Percentiles rank a stretch among this genome's conserved stretches.
Conservation (phyloP, 2,888 invertebrate genomes). For the Tetheella fluctuosa region DNA sequence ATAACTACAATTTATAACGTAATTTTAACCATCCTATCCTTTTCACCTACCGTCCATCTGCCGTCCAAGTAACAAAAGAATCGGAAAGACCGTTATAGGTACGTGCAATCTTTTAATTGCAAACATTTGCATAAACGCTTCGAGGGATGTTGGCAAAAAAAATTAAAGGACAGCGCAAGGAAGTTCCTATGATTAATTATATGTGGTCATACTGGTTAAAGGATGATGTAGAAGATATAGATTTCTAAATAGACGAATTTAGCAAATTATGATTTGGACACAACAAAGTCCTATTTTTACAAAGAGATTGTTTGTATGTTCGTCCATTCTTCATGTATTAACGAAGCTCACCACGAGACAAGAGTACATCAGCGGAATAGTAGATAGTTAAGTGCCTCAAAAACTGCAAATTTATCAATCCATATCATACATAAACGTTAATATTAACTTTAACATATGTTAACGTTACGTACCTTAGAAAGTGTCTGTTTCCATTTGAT, state of each 20-base stretch:
- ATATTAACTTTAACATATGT: too few species aligned
- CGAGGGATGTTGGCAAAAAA: constrained; percentile 49
- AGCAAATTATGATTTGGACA: not conserved
- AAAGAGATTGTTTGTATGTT: too few species aligned
- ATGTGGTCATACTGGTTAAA: constrained; percentile 45
- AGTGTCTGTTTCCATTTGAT: too few species aligned
- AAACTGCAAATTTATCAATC: too few species aligned
- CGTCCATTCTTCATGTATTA: too few species aligned
- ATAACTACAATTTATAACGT: not conserved
- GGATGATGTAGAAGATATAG: not conserved
- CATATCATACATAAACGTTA: too few species aligned
- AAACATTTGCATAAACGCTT: constrained; percentile 73
- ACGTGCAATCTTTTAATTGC: constrained; percentile 71
- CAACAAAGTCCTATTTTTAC: too few species aligned
- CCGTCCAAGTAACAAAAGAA: constrained; percentile 54
- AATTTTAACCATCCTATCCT: not conserved
- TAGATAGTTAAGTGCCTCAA: too few species aligned
- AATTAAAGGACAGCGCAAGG: constrained; percentile 40
- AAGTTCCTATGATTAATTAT: constrained; percentile 58
- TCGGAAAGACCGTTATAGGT: constrained; percentile 60
- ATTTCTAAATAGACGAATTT: not conserved
- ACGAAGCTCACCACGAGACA: too few species aligned
- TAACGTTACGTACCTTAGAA: too few species aligned
- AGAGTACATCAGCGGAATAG: too few species aligned
- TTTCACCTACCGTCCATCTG: constrained; percentile 59